Conservation (phyloP, 37 sponge, comb jelly and placozoan genomes). For the Axinella damicornis region DNA sequence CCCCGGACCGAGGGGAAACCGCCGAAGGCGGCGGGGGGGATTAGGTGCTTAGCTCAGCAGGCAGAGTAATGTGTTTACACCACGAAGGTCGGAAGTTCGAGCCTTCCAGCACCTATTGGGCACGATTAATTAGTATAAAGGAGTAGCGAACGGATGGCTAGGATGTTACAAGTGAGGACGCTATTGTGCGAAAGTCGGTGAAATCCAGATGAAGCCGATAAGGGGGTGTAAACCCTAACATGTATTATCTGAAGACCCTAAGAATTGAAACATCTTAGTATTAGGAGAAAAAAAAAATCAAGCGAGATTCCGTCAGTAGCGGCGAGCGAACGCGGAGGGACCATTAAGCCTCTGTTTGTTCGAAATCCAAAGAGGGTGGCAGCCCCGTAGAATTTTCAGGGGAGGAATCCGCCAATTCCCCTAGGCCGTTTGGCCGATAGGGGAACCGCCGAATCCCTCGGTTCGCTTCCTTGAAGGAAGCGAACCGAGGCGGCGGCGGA, state of each 20-base stretch:
- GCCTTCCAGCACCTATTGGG: constrained; percentile 48
- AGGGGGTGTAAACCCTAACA: too few species aligned
- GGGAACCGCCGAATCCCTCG: too few species aligned
- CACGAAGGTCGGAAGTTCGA: constrained; percentile 67
- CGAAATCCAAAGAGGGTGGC: constrained; percentile 74
- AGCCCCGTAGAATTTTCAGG: constrained; percentile 51
- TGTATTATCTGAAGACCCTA: not conserved
- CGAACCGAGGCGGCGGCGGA: too few species aligned
- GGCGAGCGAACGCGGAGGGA: constrained; percentile 77
- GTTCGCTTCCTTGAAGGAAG: too few species aligned
- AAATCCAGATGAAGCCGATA: too few species aligned
- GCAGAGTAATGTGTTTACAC: constrained; percentile 73
- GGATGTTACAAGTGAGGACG: constrained; percentile 60
- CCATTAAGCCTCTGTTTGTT: not conserved
- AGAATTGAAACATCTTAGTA: constrained; percentile 90
- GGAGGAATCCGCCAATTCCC: not conserved
- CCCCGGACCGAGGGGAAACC: too few species aligned
- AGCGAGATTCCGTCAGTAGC: constrained; percentile 82
- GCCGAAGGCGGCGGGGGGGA: too few species aligned
- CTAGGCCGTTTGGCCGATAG: too few species aligned
- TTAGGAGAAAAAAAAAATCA: constrained; percentile 67
- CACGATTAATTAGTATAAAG: constrained; percentile 52
- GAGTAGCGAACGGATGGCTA: constrained; percentile 62
- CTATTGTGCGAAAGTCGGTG: constrained; percentile 45
- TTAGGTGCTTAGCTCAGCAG: constrained; percentile 63